Conservation (phyloP, 1,140 invertebrate species). For the Eupeodes corollae region DNA sequence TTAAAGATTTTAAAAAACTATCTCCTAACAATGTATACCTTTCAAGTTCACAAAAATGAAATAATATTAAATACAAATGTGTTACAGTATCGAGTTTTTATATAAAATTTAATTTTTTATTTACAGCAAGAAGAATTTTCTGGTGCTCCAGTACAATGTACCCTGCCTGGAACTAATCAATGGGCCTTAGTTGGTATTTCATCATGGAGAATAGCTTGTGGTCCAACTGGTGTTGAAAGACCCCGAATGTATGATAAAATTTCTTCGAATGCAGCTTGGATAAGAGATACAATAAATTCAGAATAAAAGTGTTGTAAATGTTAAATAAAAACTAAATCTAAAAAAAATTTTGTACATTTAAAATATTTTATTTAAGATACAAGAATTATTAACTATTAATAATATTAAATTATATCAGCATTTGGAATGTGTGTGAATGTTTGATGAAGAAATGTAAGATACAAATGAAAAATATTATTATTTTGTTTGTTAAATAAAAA, state of each 20-base stretch:
- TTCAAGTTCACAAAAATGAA: too few species aligned
- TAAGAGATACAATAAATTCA: slow-evolving; percentile 51
- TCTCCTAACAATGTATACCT: too few species aligned
- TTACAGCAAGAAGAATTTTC: slow-evolving; percentile 72
- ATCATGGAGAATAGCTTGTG: slow-evolving; percentile 72
- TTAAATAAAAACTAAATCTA: slow-evolving; percentile 2
- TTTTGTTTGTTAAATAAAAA: too few species aligned
- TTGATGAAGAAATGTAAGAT: slow-evolving; percentile 10
- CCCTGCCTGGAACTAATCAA: slow-evolving; percentile 47
- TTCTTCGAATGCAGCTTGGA: slow-evolving; percentile 68
- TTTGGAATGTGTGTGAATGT: slow-evolving; percentile 8
- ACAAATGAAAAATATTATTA: too few species aligned
- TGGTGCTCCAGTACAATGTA: slow-evolving; percentile 71
- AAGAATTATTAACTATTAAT: slow-evolving; percentile 3
- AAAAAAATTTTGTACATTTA: slow-evolving; percentile 9
- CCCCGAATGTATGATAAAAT: slow-evolving; percentile 73
- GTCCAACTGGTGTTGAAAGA: slow-evolving; percentile 52
- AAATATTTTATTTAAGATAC: neutral
- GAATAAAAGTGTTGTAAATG: slow-evolving; percentile 8
- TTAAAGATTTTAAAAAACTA: too few species aligned
- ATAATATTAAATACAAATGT: too few species aligned
- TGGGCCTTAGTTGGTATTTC: slow-evolving; percentile 66
- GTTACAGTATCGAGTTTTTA: too few species aligned
- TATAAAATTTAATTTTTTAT: slow-evolving; percentile 4
- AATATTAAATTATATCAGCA: neutral